Evolutionary conservation across 2,113 vertebrate species (phyloP).

Genomic region (Bos indicus): DNA sequence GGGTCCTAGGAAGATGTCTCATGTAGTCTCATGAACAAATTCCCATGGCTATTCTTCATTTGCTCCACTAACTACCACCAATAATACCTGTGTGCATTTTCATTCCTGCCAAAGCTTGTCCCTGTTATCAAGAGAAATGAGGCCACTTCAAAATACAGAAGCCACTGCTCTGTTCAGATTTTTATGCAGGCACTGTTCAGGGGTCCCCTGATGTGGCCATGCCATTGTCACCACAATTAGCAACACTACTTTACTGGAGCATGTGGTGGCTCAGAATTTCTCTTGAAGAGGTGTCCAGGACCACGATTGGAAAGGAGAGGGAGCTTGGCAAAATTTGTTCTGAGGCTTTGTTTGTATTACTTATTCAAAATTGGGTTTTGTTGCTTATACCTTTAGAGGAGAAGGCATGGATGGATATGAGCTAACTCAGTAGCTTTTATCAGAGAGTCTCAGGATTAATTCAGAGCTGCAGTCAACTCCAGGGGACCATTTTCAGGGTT

Average conservation of each 20-base stretch:
- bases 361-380: neutral
- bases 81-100: neutral
- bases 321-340: neutral
- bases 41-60: neutral
- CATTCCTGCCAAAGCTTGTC: neutral
- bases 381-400: neutral
- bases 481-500: neutral
- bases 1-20: neutral
- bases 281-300: neutral
- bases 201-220: accelerated
- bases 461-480: neutral
- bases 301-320: neutral
- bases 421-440: neutral
- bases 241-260: neutral
- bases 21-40: accelerated
- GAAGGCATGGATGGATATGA: neutral
- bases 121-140: neutral
- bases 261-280: neutral
- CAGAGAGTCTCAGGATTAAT: neutral
- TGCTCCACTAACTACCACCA: neutral
- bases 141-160: neutral
- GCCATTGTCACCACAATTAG: accelerated
- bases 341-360: neutral
- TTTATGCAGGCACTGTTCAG: neutral
- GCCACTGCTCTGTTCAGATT: neutral